Percentiles rank a stretch among this genome's conserved stretches.
These are phyloP conservation scores for Pipistrellus nathusii DNA, from an alignment of 2,797 vertebrate species.

Conservation along the genomic window DNA sequence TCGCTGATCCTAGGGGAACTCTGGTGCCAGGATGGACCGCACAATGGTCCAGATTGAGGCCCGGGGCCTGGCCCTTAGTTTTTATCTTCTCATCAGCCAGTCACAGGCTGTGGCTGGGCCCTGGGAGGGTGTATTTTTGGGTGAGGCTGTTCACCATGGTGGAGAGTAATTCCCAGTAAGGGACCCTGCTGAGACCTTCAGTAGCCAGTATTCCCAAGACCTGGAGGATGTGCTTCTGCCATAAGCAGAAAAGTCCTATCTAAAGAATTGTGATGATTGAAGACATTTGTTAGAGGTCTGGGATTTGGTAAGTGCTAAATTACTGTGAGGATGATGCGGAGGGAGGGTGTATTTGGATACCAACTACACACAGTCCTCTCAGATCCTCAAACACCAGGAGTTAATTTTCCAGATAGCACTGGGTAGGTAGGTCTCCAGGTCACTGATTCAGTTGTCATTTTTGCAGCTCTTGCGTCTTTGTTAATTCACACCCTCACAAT, in stretches of 20 bases:
- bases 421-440: background rate
- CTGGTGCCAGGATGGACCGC: background rate
- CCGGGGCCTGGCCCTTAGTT: background rate
- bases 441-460: background rate
- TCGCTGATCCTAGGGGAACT: background rate
- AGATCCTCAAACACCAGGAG: background rate
- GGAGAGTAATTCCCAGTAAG: background rate
- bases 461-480: background rate
- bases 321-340: background rate
- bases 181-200: background rate
- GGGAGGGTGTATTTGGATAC: background rate
- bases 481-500: background rate
- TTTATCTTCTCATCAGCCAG: background rate
- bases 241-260: background rate
- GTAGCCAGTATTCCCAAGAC: background rate
- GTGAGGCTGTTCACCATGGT: background rate
- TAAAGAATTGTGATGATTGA: background rate
- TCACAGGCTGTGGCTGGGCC: background rate
- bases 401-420: background rate
- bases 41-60: background rate
- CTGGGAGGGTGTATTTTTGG: background rate
- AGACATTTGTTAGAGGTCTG: background rate
- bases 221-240: background rate
- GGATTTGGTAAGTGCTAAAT: background rate
- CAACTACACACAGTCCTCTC: background rate